A percentile compares a stretch with the other conserved stretches of the same genome.
Conservation (phyloP, 2,888 invertebrate species). For the Brachypalpus laphriformis region DNA sequence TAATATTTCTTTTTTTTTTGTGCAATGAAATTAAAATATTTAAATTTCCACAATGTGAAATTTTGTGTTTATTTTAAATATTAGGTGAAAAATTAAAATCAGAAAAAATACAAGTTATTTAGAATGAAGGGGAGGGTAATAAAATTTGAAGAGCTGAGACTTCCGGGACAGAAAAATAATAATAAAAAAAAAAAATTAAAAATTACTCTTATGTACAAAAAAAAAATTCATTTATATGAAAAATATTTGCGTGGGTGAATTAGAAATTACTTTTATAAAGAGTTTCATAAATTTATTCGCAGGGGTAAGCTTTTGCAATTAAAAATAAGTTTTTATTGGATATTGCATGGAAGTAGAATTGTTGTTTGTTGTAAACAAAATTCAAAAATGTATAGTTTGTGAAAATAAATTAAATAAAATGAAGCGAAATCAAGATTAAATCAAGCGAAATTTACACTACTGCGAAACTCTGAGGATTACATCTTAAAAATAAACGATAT, state of each 20-base stretch:
- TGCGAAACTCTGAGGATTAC: slow-evolving; percentile 37
- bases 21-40: slow-evolving; percentile 50
- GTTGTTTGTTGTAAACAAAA: slow-evolving; percentile 4
- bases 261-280: not conserved
- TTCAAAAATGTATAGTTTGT: not conserved
- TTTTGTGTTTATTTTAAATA: slow-evolving; percentile 41
- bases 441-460: slow-evolving; percentile 21
- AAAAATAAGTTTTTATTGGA: slow-evolving; percentile 35
- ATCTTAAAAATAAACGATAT: not conserved
- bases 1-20: slow-evolving; percentile 37
- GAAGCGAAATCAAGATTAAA: not conserved
- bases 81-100: slow-evolving; percentile 47
- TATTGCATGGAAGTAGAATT: slow-evolving; percentile 54
- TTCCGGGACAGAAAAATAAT: slow-evolving; percentile 50
- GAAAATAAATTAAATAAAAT: slow-evolving; percentile 6
- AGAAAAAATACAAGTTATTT: slow-evolving; percentile 54
- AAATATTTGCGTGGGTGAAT: slow-evolving; percentile 26
- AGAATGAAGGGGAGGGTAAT: slow-evolving; percentile 62
- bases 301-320: slow-evolving; percentile 60
- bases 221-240: slow-evolving; percentile 34
- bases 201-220: slow-evolving; percentile 38
- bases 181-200: slow-evolving; percentile 37
- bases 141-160: slow-evolving; percentile 69
- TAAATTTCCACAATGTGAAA: slow-evolving; percentile 37
- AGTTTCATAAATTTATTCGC: slow-evolving; percentile 28